Evolutionary conservation across 2,888 invertebrate species (phyloP), one percentile per base, ranked within the genome.

Genomic region (Synanthedon andrenaeformis): DNA sequence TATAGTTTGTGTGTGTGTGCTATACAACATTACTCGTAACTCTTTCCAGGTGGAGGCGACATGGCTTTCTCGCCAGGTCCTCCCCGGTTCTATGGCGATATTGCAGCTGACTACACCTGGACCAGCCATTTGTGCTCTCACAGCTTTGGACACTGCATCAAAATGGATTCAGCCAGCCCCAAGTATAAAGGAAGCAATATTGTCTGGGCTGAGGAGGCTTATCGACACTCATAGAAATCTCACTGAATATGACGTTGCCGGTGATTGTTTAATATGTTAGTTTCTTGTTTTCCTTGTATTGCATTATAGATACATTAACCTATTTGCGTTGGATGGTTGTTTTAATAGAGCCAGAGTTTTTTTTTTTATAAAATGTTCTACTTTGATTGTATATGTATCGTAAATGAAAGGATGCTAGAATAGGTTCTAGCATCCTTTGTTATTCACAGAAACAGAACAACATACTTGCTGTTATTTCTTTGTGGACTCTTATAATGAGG

Each of bases 121-220:
- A 0, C 82, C 85, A 0, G 82, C 88, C 0, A 67, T 87, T 0
- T 88, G 88, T 54, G 81, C 81, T 0, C 71, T 87, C 3, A 64
- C 82, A 0, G 87, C 74, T 0, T 53, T 81, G 3, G 85, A 85
- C 56, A 61, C 69, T 0, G 82, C 82, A 0, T 64, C 76, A 14
- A 75, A 69, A 49, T 74, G 74, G 73, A 53, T 58, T 3, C 67
- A 65, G 14, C 70, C 72, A 0, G 62, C 62, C 0, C 63, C 63
- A 0, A 62, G 64, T 0, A 62, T 79, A 0, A 73, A 67, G 17
- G 77, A 79, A 3, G 60, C 69, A 10, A 58, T 85, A 1, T 59
- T 82, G 56, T 54, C 49, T 0, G 63, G 65, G 0, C 56, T 87
- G 52, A 66, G 56, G 56, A 70, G 62, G 6, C 64, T 83, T 4